phyloP scores from a whole-genome alignment of 37 sponge, comb jelly and placozoan genomes.

The Cliona cf. orientalis region DNA sequence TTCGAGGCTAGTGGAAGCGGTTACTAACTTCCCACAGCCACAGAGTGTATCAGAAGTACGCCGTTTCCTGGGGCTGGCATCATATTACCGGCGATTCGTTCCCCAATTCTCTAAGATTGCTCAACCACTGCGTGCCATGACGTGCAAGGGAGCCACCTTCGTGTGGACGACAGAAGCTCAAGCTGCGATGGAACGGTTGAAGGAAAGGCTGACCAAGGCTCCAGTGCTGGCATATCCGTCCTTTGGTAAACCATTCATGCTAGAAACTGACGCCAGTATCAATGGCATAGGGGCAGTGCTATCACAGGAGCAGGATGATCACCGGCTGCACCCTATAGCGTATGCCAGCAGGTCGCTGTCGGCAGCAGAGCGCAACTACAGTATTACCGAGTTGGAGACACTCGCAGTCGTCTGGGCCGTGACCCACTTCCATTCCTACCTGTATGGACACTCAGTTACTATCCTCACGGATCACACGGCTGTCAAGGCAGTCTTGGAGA shows the following conservation, averaged over 20 bases:
- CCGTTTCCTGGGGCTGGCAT: conserved; percentile 45
- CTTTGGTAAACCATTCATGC: conserved; percentile 5
- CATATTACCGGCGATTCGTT: conserved; percentile 34
- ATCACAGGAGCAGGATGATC: conserved; percentile 10
- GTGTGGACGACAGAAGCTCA: conserved; percentile 31
- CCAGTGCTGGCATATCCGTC: conserved; percentile 19
- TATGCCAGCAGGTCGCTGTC: conserved; percentile 29
- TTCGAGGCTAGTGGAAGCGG: not conserved
- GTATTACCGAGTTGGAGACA: conserved; percentile 39
- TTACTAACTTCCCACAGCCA: conserved; percentile 24
- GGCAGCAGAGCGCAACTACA: conserved; percentile 15
- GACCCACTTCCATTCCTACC: conserved; percentile 9
- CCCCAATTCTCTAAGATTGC: conserved; percentile 24
- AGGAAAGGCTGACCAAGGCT: not conserved
- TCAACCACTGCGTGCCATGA: conserved; percentile 11
- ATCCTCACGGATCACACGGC: conserved; percentile 51
- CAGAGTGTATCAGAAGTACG: conserved; percentile 13
- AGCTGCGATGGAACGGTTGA: conserved; percentile 6
- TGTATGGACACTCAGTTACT: conserved; percentile 13
- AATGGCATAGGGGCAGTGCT: conserved; percentile 2
- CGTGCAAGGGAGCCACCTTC: conserved; percentile 7
- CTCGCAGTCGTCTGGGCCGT: conserved; percentile 33
- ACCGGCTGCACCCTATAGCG: conserved; percentile 2
- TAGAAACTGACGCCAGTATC: too few species aligned
- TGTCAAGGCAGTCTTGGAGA: conserved; percentile 59